A percentile compares a stretch with the other conserved stretches of the same genome.
Conservation (phyloP, 2,888 invertebrate species). For the Hypomecis atomaria region DNA sequence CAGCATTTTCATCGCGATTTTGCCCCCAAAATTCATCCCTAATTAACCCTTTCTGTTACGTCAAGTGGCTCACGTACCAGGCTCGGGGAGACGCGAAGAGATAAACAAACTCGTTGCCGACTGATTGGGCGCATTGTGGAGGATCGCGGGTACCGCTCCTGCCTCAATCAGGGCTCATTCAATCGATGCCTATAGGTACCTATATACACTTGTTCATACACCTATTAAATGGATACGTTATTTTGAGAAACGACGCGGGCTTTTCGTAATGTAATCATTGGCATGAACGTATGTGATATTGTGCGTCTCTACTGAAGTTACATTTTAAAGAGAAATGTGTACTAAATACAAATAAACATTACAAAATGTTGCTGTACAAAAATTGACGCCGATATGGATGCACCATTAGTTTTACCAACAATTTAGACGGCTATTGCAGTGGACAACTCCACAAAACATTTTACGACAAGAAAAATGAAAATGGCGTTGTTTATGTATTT, state of each 20-base stretch:
- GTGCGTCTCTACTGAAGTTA: too few relatives aligned
- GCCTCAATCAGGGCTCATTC: constrained; percentile 68
- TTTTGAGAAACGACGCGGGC: neutral
- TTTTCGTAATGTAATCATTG: neutral
- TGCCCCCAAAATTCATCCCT: constrained; percentile 17
- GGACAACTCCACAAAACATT: neutral
- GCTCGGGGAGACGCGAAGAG: constrained; percentile 41
- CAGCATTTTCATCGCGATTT: constrained; percentile 10
- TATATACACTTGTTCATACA: constrained; percentile 28
- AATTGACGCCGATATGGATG: too few relatives aligned
- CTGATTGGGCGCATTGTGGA: constrained; percentile 72
- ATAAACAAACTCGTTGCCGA: constrained; percentile 59
- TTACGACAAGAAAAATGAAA: constrained; percentile 5
- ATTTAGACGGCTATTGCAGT: neutral
- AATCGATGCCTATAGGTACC: constrained; percentile 46
- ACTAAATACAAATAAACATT: too few relatives aligned
- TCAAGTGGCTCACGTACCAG: constrained; percentile 40
- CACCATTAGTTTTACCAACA: too few relatives aligned
- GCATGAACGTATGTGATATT: too few relatives aligned
- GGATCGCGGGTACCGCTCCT: constrained; percentile 56
- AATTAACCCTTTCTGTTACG: constrained; percentile 40
- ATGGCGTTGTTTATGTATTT: constrained; percentile 15
- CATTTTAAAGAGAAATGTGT: too few relatives aligned
- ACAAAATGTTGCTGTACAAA: too few relatives aligned
- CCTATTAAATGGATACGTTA: constrained; percentile 18